Evolutionary conservation across 2,113 vertebrate genomes (phyloP).

Genomic region (Cariama cristata): DNA sequence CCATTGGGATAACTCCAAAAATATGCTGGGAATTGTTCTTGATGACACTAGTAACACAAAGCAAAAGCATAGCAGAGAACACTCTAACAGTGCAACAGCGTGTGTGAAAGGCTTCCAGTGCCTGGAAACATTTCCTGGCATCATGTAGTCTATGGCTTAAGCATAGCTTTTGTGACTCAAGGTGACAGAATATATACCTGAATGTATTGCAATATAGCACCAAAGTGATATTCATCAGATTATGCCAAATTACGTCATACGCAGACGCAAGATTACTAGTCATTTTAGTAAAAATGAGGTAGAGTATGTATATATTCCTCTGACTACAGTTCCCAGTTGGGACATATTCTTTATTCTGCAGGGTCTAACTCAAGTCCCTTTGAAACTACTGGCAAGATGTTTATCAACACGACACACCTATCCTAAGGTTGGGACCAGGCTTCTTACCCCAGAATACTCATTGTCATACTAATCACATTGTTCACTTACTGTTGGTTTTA

Average conservation of each 20-base stretch:
- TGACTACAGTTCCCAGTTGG: not conserved
- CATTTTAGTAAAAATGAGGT: not conserved
- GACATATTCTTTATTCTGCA: not conserved
- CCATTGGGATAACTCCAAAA: not conserved
- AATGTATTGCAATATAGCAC: not conserved
- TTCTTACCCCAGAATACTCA: not conserved
- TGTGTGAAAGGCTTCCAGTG: not conserved
- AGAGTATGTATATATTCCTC: not conserved
- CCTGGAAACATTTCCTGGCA: not conserved
- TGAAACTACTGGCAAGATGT: not conserved
- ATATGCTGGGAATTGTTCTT: not conserved
- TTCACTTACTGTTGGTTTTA: not conserved
- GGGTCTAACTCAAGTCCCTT: not conserved
- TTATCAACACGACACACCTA: not conserved
- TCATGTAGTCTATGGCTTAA: not conserved
- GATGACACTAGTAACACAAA: not conserved
- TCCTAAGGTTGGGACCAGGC: not conserved
- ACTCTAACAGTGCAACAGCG: not conserved
- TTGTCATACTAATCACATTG: not conserved
- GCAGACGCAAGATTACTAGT: not conserved
- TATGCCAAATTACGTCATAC: not conserved
- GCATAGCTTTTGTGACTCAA: not conserved
- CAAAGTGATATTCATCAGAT: not conserved
- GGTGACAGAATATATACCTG: not conserved
- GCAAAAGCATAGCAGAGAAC: not conserved